Conservation (phyloP, 35 echinoderm and acorn worm species). For the Ophiothrix spiculata region DNA sequence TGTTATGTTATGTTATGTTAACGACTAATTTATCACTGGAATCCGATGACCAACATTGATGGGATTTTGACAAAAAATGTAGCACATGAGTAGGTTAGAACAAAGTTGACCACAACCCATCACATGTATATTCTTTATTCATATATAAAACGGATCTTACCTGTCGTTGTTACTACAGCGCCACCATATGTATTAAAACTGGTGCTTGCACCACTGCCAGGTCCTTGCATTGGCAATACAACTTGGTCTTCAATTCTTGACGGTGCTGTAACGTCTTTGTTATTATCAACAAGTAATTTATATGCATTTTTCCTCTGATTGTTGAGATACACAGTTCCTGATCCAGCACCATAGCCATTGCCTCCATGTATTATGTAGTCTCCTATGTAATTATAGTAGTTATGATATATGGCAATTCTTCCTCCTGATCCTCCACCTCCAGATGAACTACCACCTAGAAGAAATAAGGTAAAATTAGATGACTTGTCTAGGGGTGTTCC, state of each 20-base stretch:
- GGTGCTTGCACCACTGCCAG: background rate
- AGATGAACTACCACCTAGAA: background rate
- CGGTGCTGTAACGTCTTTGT: constrained; percentile 1
- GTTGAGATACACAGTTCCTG: constrained; percentile 72
- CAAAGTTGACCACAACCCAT: too few species aligned
- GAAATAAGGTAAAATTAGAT: too few species aligned
- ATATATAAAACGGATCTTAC: too few species aligned
- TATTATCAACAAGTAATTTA: constrained; percentile 70
- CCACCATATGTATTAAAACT: constrained; percentile 59
- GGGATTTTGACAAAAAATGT: too few species aligned
- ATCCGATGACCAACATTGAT: too few species aligned
- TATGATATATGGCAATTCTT: constrained; percentile 64
- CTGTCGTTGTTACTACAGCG: constrained; percentile 34
- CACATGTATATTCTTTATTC: too few species aligned
- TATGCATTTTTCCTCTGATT: background rate
- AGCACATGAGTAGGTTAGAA: too few species aligned
- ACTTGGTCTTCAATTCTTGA: constrained; percentile 25
- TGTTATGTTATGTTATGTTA: too few species aligned
- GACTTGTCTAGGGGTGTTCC: too few species aligned
- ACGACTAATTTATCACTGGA: too few species aligned
- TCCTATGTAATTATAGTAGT: constrained; percentile 67
- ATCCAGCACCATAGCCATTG: constrained; percentile 28
- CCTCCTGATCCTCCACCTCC: constrained; percentile 75
- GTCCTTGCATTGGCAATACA: constrained; percentile 12
- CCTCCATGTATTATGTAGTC: constrained; percentile 54